phyloP scores from a whole-genome alignment of 2,797 vertebrate species.

The Phrynocephalus vlangalii region DNA sequence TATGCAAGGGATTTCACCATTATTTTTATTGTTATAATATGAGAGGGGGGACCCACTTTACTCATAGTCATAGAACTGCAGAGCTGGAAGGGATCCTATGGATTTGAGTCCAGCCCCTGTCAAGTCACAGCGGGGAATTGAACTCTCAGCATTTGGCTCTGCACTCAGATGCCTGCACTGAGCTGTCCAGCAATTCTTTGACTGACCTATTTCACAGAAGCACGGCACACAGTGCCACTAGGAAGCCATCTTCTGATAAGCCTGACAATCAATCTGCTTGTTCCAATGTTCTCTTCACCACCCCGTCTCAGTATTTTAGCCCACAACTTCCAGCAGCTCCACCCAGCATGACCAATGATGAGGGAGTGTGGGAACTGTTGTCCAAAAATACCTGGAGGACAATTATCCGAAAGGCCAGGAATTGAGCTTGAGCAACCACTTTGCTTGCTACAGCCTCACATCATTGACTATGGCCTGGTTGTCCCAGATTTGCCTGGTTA shows the following conservation, averaged over 20 bases:
- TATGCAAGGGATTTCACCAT: not conserved
- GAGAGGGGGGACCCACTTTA: too few relatives aligned
- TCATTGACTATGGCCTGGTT: not conserved
- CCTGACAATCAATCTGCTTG: not conserved
- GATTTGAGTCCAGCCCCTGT: too few relatives aligned
- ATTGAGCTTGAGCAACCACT: not conserved
- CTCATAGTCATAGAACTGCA: not conserved
- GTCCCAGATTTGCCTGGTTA: not conserved
- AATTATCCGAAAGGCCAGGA: not conserved
- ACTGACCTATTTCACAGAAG: not conserved
- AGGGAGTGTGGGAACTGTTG: not conserved
- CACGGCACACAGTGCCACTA: not conserved
- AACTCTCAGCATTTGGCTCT: too few relatives aligned
- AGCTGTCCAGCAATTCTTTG: too few relatives aligned
- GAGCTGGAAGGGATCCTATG: too few relatives aligned
- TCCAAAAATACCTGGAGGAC: not conserved
- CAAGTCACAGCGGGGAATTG: too few relatives aligned
- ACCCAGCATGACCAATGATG: not conserved
- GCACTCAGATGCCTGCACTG: too few relatives aligned
- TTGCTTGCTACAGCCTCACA: not conserved
- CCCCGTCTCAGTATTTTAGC: not conserved
- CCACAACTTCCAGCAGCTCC: not conserved
- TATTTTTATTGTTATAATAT: not conserved
- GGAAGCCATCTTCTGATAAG: not conserved
- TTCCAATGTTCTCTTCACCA: not conserved